Base-by-base conservation (phyloP, 2,797 vertebrate genomes). In the Malurus leucopterus region DNA sequence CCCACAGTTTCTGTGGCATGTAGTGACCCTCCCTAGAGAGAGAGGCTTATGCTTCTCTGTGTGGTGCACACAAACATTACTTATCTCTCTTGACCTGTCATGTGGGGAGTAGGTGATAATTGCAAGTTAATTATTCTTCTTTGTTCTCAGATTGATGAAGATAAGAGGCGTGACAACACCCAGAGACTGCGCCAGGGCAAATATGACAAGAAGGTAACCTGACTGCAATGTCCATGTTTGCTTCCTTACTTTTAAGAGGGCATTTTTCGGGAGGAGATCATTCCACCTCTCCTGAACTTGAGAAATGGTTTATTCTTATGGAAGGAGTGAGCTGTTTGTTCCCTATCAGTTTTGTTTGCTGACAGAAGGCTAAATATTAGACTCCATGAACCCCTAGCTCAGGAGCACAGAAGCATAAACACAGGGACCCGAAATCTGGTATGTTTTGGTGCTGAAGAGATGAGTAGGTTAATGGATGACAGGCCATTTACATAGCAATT, bases 161-260 rank as follows among this genome's bases (percentile, higher is more conserved):
- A 99, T 94, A 98, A 97, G 92, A 98, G 98, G 69, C 98, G 98
- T 75, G 98, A 99, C 89, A 98, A 97, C 68, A 89, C 82, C 4
- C 98, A 96, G 91, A 97, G 98, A 80, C 93, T 96, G 8, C 98
- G 96, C 8, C 96, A 98, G 89, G 98, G 98, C 78, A 98, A 98
- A 94, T 99, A 99, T 7, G 99, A 99, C 95, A 99, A 98, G 95
- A 99, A 99, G 98, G 99, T 99, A 90, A 92, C 22, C 70, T 75
- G 51, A 21, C 41, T 77, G 44, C 71, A 34, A 27, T 46, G 50
- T 57, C 51, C 70, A 19, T 3, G 2, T 24, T 94, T 10, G 19
- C 26, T 61, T 82, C 20, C 29, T 80, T 21, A 26, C 36, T 38
- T 49, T 84, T 77, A 54, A 44, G 36, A 94, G 30, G n/a, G 20